Evolutionary conservation across 92 coral and sea anemone species (phyloP), one percentile per base, ranked within the genome.

Genomic region (Porites rus): DNA sequence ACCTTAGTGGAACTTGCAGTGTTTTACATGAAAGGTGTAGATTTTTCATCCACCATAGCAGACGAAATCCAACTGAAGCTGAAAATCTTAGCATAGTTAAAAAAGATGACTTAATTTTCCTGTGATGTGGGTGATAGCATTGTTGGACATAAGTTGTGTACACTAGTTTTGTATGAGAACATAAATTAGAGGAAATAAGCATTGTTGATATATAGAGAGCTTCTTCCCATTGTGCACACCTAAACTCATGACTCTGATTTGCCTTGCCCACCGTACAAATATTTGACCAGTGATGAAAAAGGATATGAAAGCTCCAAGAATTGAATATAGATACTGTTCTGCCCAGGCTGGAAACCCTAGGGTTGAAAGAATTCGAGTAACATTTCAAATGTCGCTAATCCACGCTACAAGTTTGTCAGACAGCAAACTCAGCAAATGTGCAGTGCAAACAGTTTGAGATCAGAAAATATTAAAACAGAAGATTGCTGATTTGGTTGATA

Each of bases 261-360:
- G 88, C 82, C 61, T 67, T 61, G 69, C 82, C 82, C 88, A 75
- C 88, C 66, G 21, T 1, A 53, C 13, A 46, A 74, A 52, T 52
- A 52, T 8, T 20, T 74, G 78, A 74, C 77, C 77, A 72, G 18
- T 72, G 77, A 72, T 24, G 25, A 72, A 72, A 72, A 66, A 72
- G 77, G 77, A 51, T 72, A 53, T 52, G 22, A 53, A 74, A 62
- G 51, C 50, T 73, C 63, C 66, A 25, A 87, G 91, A 87, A 67
- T 87, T 87, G 81, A 81, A 74, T 71, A 58, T 87, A 87, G 91
- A 81, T 28, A 87, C 80, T 63, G 91, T 87, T 18, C 73, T 80
- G 13, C 43, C 71, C 24, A 81, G 91, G 91, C 84, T 87, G 56
- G 80, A 87, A 17, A 67, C 25, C 74, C 71, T 81, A 72, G 87